Base-by-base conservation (phyloP, 2,113 vertebrate species). In the Aplodontia rufa region DNA sequence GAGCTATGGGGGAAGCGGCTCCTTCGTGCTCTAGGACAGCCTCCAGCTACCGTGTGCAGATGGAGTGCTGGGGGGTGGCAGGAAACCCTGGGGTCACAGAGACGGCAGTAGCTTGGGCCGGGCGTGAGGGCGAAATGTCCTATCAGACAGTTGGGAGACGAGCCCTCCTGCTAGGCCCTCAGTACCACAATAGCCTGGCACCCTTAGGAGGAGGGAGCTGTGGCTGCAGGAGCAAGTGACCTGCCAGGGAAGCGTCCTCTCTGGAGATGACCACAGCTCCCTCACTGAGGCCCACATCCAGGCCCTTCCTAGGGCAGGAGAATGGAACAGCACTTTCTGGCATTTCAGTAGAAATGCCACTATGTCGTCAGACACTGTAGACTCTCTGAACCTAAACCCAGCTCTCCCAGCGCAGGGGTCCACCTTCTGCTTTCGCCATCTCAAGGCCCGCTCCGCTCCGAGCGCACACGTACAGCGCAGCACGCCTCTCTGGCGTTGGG, bases 41-140 rank as follows among this genome's bases (percentile, higher is more conserved):
- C 47, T 78, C 53, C 11, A 42, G 64, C 75, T 32, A 8, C 76
- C 3, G 0, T 16, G 1, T 32, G 35, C 20, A 45, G 51, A n/a
- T 19, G 1, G 3, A 6, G 1, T 55, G 6, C 1, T 6, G 22
- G 8, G 35, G 51, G 24, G 19, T 19, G 19, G 8, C 12, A 4
- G 47, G 83, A 68, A n/a, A 42, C 19, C 30, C 11, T 6, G 0
- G 19, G 1, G n/a, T 6, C 40, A 4, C 37, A 37, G 51, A 42
- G 20, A 16, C 9, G 13, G 3, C 9, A 10, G 8, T 32, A 10
- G 16, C 72, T 26, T 35, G 37, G 47, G 42, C 40, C 47, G 16
- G 47, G 42, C n/a, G 17, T 24, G 16, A 24, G 55, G 49, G 81
- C 51, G 35, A 6, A 0, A 1, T 10, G 75, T n/a, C n/a, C n/a